Conservation (phyloP, 2,113 vertebrate genomes). For the Prunella fulvescens region DNA sequence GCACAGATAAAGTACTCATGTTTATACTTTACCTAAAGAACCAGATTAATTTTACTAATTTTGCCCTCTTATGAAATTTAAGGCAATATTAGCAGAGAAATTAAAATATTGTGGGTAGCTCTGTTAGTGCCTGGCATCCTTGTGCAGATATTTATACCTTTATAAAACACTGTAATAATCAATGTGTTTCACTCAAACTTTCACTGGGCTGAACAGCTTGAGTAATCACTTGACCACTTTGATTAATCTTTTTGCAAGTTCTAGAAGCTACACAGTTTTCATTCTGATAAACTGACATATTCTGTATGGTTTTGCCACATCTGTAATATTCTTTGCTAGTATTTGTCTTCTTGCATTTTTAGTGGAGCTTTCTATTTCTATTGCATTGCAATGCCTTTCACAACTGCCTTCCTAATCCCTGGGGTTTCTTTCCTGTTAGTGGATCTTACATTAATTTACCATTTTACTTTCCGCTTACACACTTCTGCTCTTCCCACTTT, state of each 20-base stretch:
- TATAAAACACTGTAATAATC: not conserved
- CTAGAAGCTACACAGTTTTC: not conserved
- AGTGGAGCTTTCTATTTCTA: not conserved
- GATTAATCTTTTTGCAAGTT: not conserved
- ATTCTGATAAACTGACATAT: not conserved
- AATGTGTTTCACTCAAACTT: not conserved
- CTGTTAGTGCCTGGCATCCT: not conserved
- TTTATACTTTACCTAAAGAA: not conserved
- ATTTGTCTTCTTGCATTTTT: not conserved
- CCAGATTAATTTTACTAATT: not conserved
- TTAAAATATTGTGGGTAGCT: not conserved
- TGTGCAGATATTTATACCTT: not conserved
- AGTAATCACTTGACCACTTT: not conserved
- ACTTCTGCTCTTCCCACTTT: not conserved
- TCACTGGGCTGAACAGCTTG: not conserved
- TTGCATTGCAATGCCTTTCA: not conserved
- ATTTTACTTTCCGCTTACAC: not conserved
- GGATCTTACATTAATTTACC: not conserved
- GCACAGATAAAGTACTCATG: not conserved
- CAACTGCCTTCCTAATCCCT: not conserved
- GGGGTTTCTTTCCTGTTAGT: not conserved
- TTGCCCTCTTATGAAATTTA: not conserved
- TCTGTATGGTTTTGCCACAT: not conserved
- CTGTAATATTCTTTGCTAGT: not conserved
- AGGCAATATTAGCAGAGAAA: not conserved